phyloP scores from a whole-genome alignment of 2,888 invertebrate genomes.

The Drosophila aldrichi region DNA sequence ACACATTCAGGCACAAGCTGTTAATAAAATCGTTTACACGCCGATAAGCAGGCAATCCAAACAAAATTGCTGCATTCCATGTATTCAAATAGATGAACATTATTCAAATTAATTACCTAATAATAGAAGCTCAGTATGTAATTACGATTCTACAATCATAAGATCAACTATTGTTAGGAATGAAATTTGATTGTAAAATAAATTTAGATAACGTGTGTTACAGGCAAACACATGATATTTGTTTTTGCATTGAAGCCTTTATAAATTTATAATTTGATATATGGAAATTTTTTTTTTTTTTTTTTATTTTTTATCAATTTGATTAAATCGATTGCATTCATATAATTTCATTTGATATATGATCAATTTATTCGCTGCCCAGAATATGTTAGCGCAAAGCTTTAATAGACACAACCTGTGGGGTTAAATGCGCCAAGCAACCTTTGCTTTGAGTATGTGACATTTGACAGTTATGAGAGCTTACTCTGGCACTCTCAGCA shows the following conservation, averaged over 20 bases:
- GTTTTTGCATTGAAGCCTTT: neutral
- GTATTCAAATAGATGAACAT: constrained; percentile 11
- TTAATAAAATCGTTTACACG: constrained; percentile 67
- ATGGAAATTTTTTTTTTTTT: neutral
- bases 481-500: neutral
- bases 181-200: neutral
- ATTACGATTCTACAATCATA: constrained; percentile 6
- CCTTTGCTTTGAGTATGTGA: neutral
- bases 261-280: neutral
- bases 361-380: neutral
- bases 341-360: neutral
- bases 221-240: neutral
- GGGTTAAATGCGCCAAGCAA: neutral
- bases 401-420: neutral
- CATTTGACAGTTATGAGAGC: constrained; percentile 9
- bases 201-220: neutral
- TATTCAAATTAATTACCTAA: constrained; percentile 6
- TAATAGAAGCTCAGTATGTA: neutral
- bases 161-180: neutral
- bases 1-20: constrained; percentile 59
- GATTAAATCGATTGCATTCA: neutral
- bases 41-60: constrained; percentile 28
- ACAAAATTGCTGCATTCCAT: constrained; percentile 7
- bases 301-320: no score
- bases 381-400: neutral